A percentile compares a stretch with the other conserved stretches of the same genome.
Conservation (phyloP, 2,113 vertebrate genomes). For the Rutilus rutilus region DNA sequence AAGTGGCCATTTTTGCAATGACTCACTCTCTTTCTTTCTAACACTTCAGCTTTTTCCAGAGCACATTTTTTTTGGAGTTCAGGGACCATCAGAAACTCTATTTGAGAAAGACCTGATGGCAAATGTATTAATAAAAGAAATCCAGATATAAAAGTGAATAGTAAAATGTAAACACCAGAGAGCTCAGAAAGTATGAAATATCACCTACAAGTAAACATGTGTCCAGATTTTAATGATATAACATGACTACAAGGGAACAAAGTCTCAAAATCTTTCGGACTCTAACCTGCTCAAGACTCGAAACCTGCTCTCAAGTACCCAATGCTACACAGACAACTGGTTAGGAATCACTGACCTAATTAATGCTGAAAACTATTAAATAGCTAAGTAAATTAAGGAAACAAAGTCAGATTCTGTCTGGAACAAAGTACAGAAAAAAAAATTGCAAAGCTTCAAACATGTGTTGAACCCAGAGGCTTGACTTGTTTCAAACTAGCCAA, state of each 20-base stretch:
- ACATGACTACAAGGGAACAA: not conserved
- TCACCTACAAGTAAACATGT: not conserved
- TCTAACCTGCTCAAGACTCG: not conserved
- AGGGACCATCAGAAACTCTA: not conserved
- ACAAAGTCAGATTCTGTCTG: not conserved
- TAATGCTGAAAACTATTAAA: not conserved
- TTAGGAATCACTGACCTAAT: not conserved
- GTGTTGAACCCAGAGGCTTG: not conserved
- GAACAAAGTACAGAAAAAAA: not conserved
- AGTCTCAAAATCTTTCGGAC: not conserved
- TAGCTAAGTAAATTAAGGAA: not conserved
- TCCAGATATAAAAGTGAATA: not conserved
- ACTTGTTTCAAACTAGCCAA: conserved; percentile 19
- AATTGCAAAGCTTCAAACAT: not conserved
- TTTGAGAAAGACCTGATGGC: not conserved
- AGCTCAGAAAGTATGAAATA: not conserved
- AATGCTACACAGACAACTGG: not conserved
- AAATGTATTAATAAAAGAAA: not conserved
- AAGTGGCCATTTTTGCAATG: not conserved
- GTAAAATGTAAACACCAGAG: not conserved
- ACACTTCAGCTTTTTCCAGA: not conserved
- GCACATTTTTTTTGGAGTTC: not conserved
- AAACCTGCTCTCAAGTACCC: not conserved
- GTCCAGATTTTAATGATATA: not conserved
- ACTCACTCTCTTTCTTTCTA: not conserved